Evolutionary conservation across 1,140 invertebrate species (phyloP), one percentile per base, ranked within the genome.

Genomic region (Parasteatoda tepidariorum): DNA sequence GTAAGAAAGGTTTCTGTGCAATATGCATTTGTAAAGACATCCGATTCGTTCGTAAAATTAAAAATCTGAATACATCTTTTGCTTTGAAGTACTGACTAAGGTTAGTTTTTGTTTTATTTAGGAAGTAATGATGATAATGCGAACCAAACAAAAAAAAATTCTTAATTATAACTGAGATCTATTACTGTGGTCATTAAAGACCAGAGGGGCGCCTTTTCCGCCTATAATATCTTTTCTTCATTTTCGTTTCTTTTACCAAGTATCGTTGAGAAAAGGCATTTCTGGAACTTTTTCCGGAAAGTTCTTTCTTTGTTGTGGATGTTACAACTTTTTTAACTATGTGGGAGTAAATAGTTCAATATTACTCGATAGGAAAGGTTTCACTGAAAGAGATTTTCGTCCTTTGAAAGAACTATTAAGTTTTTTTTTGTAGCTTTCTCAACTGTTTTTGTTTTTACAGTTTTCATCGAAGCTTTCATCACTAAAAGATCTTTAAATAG

Each of bases 351-450:
- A 67, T 82, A 82, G 66, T 82, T 71, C 78, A 82, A 82, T 82
- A 71, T 70, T 70, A 82, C 66, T 82, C 68, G 66, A 82, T 82
- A 62, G 78, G 54, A n/a, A 71, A 61, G 22, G 41, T 34, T 82
- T 82, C 78, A 61, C 61, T 70, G 30, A 82, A 71, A 82, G 67
- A 82, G 78, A 82, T 82, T 82, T 48, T 82, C 78, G 70, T 82
- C 55, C 78, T 71, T 82, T 82, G 78, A 82, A 82, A 82, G 78
- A 82, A 82, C 78, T 82, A 70, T 82, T 82, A 82, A 71, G 67
- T 9, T 68, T 71, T n/a, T 78, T 76, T 31, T 57, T 73, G 64
- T 48, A n/a, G 13, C 24, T 66, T 66, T 66, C 62, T 1, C 22
- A 33, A 62, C 30, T 15, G 22, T 18, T 31, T 73, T 73, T 57